Evolutionary conservation across 1,140 invertebrate genomes (phyloP), one percentile per base, ranked within the genome.

Genomic region (Neodiprion pinetum): DNA sequence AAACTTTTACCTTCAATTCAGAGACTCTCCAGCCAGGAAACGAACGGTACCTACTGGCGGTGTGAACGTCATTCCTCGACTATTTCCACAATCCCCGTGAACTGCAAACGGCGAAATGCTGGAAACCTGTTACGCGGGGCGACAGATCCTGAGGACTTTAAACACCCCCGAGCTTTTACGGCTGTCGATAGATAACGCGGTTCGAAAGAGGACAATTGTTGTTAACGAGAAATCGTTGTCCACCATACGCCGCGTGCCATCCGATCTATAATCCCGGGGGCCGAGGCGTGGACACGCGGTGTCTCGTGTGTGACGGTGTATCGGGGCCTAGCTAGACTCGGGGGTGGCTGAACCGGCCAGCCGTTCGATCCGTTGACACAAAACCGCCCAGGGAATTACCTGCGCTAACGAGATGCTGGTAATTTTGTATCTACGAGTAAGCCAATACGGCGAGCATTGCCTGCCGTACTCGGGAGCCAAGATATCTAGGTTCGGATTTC

Each of bases 141-240:
- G 28, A 40, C 28, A 40, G 2, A 5, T 40, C 28, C 28, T 40
- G 28, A 40, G 28, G 28, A 40, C 28, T 40, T 5, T 3, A 40
- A 40, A 40, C 28, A 40, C 5, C 28, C 28, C 28, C 28, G 28
- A 40, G 28, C 28, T 40, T 40, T 40, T 40, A 40, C 28, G 53
- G 53, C n/a, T 12, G n/a, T 61, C 53, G 53, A 61, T 61, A 61
- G 11, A 61, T 14, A 40, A 40, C 28, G 1, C n/a, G n/a, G 11
- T 61, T 8, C 53, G 53, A 61, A 61, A 61, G 53, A 61, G 53
- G n/a, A 7, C 53, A 61, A 61, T 61, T 61, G 53, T 61, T 61
- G n/a, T 61, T 61, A 61, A 61, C n/a, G 53, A 61, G 53, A 61
- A 61, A 61, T 61, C 53, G 53, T 61, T 61, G 53, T 61, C 53